Conservation (phyloP, 1,140 invertebrate species). For the Cecropterus lyciades region DNA sequence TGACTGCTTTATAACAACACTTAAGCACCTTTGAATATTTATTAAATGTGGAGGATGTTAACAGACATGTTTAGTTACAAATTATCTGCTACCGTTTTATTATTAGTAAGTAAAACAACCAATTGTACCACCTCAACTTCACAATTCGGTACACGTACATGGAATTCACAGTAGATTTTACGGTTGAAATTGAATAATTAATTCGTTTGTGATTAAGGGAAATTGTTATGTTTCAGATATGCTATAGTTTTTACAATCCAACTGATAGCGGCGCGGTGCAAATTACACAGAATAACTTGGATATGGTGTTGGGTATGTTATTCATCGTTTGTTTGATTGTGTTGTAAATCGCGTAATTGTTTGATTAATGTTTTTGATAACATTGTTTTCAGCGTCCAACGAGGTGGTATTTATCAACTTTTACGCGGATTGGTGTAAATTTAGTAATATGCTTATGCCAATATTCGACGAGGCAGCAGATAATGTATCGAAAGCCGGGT, state of each 20-base stretch:
- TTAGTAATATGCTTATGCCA: constrained; percentile 97
- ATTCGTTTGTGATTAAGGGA: constrained; percentile 51
- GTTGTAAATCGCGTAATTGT: constrained; percentile 18
- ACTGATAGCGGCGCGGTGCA: constrained; percentile 90
- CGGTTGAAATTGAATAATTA: constrained; percentile 61
- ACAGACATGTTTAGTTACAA: constrained; percentile 47
- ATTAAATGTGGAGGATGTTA: constrained; percentile 26
- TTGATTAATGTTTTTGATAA: constrained; percentile 39
- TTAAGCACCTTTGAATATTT: not conserved
- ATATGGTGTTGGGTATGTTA: constrained; percentile 91
- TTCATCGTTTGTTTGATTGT: constrained; percentile 30
- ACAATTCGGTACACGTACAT: constrained; percentile 43
- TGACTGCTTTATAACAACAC: not conserved
- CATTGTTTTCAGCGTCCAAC: constrained; percentile 91
- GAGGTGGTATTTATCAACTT: constrained; percentile 99
- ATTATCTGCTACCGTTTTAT: constrained; percentile 49
- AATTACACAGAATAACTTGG: constrained; percentile 91
- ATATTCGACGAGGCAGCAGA: constrained; percentile 98
- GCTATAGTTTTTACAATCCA: constrained; percentile 87
- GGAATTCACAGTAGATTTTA: constrained; percentile 65
- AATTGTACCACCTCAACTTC: constrained; percentile 3
- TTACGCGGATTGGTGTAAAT: constrained; percentile 98
- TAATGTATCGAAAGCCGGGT: constrained; percentile 92
- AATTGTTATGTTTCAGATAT: constrained; percentile 86
- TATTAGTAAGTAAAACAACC: constrained; percentile 65